Evolutionary conservation across 2,797 vertebrate species (phyloP).

Genomic region (Clamator glandarius): DNA sequence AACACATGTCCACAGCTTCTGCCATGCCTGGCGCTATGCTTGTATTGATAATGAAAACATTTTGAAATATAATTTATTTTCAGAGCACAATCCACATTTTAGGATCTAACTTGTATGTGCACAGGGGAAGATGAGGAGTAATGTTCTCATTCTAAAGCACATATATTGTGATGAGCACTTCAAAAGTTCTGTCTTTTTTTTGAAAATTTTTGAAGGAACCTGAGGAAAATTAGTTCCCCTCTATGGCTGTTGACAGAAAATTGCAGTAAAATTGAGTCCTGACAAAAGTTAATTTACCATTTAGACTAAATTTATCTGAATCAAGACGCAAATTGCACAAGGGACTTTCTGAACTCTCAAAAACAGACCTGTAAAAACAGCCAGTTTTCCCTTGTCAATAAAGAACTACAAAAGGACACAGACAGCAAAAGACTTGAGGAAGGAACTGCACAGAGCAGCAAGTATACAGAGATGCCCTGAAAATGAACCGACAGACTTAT

Average conservation of each 20-base stretch:
- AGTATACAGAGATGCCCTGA: not conserved
- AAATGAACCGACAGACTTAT: not conserved
- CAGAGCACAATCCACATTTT: not conserved
- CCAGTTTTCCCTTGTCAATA: not conserved
- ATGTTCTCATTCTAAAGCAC: not conserved
- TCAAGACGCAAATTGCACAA: not conserved
- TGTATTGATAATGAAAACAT: fast-evolving
- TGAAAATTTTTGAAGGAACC: not conserved
- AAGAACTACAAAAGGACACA: not conserved
- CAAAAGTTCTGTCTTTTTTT: not conserved
- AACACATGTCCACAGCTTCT: not conserved
- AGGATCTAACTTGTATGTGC: not conserved
- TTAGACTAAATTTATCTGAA: not conserved
- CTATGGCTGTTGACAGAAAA: not conserved
- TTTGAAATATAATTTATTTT: not conserved
- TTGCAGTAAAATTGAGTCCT: not conserved
- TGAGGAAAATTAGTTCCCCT: not conserved
- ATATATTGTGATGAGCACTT: not conserved
- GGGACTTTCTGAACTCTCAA: not conserved
- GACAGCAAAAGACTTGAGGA: not conserved
- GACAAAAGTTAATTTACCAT: not conserved
- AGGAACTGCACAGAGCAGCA: not conserved
- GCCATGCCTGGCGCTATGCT: not conserved
- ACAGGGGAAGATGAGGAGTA: fast-evolving
- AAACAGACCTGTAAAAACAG: not conserved